A percentile compares a stretch with the other conserved stretches of the same genome.
Evolutionary conservation across 2,113 vertebrate genomes (phyloP).

Genomic region (Phylloscopus trochilus): DNA sequence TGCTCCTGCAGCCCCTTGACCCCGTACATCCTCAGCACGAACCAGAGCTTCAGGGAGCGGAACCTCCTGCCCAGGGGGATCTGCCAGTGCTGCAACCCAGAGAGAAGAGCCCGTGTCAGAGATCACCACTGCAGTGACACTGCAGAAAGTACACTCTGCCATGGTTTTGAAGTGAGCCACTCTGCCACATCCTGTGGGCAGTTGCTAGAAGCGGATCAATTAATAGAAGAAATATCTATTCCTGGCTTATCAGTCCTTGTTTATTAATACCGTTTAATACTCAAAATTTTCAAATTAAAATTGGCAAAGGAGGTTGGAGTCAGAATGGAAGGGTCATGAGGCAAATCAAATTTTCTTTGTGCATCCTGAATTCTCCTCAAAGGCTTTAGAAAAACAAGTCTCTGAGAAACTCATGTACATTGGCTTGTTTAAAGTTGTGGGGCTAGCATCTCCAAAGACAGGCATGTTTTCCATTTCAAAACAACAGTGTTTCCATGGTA

Average conservation of each 20-base stretch:
- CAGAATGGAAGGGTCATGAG: neutral
- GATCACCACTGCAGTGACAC: neutral
- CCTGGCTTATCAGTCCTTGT: neutral
- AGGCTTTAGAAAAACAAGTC: neutral
- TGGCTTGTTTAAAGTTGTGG: neutral
- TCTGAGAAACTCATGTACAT: neutral
- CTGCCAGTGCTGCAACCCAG: constrained; percentile 88
- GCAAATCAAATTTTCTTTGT: neutral
- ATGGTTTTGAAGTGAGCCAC: fast-evolving
- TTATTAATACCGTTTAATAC: neutral
- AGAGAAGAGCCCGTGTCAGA: neutral
- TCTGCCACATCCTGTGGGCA: neutral
- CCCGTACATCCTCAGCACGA: constrained; percentile 91
- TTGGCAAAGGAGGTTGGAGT: neutral
- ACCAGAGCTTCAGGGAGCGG: constrained; percentile 96
- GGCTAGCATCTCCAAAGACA: neutral
- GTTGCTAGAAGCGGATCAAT: neutral
- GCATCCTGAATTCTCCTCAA: neutral
- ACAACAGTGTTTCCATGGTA: neutral
- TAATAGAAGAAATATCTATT: neutral
- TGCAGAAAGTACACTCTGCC: neutral
- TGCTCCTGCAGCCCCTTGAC: constrained; percentile 85
- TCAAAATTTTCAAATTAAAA: neutral
- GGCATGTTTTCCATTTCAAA: neutral
- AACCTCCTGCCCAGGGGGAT: constrained; percentile 93